These are phyloP conservation scores for Zoanthus sansibaricus DNA, from an alignment of 92 coral and sea anemone species.

Conservation along the genomic window DNA sequence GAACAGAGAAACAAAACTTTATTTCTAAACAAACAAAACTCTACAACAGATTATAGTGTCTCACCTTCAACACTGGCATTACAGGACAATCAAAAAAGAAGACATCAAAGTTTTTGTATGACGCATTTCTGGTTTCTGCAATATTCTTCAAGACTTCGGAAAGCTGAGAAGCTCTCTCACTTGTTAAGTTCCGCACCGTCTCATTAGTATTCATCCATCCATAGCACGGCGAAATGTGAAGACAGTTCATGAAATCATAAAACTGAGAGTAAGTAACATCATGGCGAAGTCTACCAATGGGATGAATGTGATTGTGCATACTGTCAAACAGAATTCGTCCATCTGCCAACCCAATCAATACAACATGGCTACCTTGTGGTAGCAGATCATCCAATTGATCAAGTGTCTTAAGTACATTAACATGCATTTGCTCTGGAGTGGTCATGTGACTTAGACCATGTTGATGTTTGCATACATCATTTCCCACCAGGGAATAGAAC, in stretches of 20 bases:
- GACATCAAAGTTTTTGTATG: constrained; percentile 82
- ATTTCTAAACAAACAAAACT: too few relatives aligned
- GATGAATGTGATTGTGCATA: constrained; percentile 91
- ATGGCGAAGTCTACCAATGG: constrained; percentile 85
- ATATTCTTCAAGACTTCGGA: constrained; percentile 80
- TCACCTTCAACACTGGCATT: constrained; percentile 69
- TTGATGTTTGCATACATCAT: constrained; percentile 88
- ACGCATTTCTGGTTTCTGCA: constrained; percentile 56
- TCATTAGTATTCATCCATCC: constrained; percentile 93
- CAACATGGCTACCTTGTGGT: constrained; percentile 89
- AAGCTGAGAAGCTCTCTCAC: constrained; percentile 77
- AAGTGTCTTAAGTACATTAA: constrained; percentile 81
- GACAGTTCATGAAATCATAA: constrained; percentile 94
- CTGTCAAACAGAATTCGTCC: constrained; percentile 85
- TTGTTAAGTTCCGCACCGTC: constrained; percentile 81
- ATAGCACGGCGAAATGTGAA: constrained; percentile 92
- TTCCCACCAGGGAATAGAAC: constrained; percentile 87
- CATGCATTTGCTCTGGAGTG: constrained; percentile 88
- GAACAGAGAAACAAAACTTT: neutral
- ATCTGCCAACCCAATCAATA: constrained; percentile 83
- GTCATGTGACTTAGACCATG: constrained; percentile 77
- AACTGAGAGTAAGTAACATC: constrained; percentile 89
- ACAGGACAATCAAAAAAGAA: constrained; percentile 77
- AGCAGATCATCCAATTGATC: constrained; percentile 71
- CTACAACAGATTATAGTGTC: neutral